phyloP scores from a whole-genome alignment of 2,888 invertebrate species.

The Pterobdella sp. region DNA sequence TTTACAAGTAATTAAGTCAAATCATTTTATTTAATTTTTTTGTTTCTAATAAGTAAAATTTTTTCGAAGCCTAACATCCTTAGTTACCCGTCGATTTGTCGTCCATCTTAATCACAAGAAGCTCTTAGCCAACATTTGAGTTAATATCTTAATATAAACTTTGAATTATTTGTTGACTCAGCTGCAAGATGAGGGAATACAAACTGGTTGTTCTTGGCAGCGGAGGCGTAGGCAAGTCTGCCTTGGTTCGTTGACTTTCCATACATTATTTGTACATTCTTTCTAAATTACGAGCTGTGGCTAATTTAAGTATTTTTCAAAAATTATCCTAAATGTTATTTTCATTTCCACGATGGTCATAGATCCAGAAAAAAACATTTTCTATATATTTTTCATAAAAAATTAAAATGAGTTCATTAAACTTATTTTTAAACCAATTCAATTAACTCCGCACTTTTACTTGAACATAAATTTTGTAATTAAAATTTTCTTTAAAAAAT shows the following conservation, averaged over 20 bases:
- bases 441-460: no score
- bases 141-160: neutral
- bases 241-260: conserved; percentile 60
- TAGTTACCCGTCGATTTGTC: neutral
- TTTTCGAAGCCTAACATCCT: conserved; percentile 52
- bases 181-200: conserved; percentile 83
- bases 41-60: no score
- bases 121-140: neutral
- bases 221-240: conserved; percentile 98
- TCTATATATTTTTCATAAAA: neutral
- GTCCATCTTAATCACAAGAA: neutral
- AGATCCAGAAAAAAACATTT: neutral
- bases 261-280: conserved; percentile 8
- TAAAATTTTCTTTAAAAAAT: no score
- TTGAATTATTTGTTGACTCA: neutral
- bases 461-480: no score
- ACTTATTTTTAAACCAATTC: no score
- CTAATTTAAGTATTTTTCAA: neutral
- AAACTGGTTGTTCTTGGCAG: conserved; percentile 98
- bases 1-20: neutral
- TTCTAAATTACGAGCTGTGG: neutral
- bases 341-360: neutral
- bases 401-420: no score
- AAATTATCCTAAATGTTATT: neutral
- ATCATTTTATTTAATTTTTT: neutral